A percentile compares a stretch with the other conserved stretches of the same genome.
phyloP scores from a whole-genome alignment of 2,113 vertebrate genomes.

The Lates calcarifer region DNA sequence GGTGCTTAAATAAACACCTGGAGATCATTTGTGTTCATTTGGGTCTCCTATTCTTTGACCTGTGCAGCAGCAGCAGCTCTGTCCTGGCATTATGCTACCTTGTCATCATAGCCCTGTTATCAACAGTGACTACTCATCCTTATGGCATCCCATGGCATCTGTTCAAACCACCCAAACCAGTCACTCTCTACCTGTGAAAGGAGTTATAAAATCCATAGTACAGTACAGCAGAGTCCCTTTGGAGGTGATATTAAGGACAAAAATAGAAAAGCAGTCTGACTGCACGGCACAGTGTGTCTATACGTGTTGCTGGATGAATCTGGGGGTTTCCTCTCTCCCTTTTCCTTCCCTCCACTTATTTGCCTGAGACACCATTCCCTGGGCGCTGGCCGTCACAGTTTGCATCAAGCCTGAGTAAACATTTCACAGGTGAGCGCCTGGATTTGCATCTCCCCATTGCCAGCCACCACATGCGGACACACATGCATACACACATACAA shows the following conservation, averaged over 20 bases:
- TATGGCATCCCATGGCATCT: neutral
- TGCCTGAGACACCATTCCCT: constrained; percentile 81
- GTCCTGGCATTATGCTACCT: constrained; percentile 4
- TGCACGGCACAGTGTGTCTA: neutral
- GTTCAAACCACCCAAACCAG: constrained; percentile 48
- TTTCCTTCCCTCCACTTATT: constrained; percentile 71
- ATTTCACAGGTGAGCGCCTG: constrained; percentile 85
- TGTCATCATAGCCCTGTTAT: constrained; percentile 27
- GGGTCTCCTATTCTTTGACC: constrained; percentile 69
- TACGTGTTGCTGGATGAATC: neutral
- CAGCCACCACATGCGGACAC: constrained; percentile 70
- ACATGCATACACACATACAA: constrained; percentile 48
- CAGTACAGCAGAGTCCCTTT: neutral
- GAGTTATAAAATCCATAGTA: neutral
- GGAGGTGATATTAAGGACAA: neutral
- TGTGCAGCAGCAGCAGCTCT: constrained; percentile 14
- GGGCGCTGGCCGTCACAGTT: constrained; percentile 81
- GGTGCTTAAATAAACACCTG: constrained; percentile 75
- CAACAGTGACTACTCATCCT: constrained; percentile 24
- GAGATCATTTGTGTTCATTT: constrained; percentile 81
- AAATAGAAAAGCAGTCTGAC: constrained; percentile 26
- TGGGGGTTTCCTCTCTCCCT: neutral
- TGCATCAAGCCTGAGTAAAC: constrained; percentile 84
- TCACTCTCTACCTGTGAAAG: neutral
- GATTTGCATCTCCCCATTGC: constrained; percentile 83